Conservation (phyloP, 2,888 invertebrate genomes). For the Drosophila tanythrix region DNA sequence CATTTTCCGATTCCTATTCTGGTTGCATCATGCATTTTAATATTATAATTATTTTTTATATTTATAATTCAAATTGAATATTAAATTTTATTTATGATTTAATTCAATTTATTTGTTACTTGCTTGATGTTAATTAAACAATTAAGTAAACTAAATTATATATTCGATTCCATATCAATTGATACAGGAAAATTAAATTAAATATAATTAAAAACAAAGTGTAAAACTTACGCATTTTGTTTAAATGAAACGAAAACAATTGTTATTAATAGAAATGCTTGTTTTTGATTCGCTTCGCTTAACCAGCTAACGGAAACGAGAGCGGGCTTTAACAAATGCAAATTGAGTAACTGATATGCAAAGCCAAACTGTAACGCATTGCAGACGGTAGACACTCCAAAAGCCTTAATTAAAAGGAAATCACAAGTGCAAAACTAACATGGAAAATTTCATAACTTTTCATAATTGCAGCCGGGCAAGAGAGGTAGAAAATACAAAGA, state of each 20-base stretch:
- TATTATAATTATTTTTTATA: neutral
- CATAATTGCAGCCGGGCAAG: slow-evolving; percentile 41
- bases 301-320: slow-evolving; percentile 30
- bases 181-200: neutral
- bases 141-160: neutral
- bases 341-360: slow-evolving; percentile 73
- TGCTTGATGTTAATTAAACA: neutral
- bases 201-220: too few species aligned
- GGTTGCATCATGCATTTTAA: neutral
- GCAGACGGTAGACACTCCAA: slow-evolving; percentile 28
- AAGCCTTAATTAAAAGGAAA: slow-evolving; percentile 47
- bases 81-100: neutral
- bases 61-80: neutral
- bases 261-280: neutral
- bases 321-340: slow-evolving; percentile 17
- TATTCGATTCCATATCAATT: neutral
- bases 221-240: too few species aligned
- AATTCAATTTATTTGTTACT: too few species aligned
- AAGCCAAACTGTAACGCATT: slow-evolving; percentile 40
- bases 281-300: slow-evolving; percentile 8
- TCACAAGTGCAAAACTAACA: slow-evolving; percentile 46
- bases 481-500: slow-evolving; percentile 1
- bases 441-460: slow-evolving; percentile 70
- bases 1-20: neutral
- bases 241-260: neutral